Evolutionary conservation across 2,797 vertebrate species (phyloP), one percentile per base, ranked within the genome.

Genomic region (Gobionotothen gibberifrons): DNA sequence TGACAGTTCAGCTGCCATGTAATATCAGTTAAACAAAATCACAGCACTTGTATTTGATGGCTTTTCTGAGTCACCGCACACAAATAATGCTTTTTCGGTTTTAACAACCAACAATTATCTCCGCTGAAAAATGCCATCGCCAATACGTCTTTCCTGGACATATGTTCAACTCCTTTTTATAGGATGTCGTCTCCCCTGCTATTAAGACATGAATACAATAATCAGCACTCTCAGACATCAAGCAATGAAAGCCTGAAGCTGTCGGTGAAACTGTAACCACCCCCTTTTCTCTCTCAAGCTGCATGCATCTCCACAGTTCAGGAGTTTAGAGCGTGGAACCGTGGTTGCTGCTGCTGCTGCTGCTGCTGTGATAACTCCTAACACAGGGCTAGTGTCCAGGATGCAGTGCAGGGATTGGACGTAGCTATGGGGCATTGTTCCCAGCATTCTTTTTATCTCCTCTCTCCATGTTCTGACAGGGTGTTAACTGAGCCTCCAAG

Each of bases 211-310:
- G 61, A 81, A 74, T 39, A 79, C 74, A 69, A 82, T 87, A 90
- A 91, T 91, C 84, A 83, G 79, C 69, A 74, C 81, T 69, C 85
- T 85, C 74, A 79, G 32, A 84, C 81, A 80, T 87, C 75, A 78
- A 79, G 82, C 54, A 15, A 66, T 29, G 64, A 74, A 65, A 85
- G 47, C 49, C 42, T 48, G 65, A 79, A 59, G 83, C 82, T 71
- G 76, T 71, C 26, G 65, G 84, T 46, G 60, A 79, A 89, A 82
- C 78, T 43, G 36, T 71, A 72, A 82, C 74, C 79, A 17, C 72
- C 64, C 69, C 66, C 80, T 75, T 65, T 70, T 69, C 46, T 36
- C 69, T 52, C 62, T 78, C 56, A 39, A 63, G 65, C 65, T 63
- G 73, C 74, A 85, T 69, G 78, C 74, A 85, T 84, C 74, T 60